phyloP scores from a whole-genome alignment of 2,888 invertebrate genomes.

The Andrena praecox region DNA sequence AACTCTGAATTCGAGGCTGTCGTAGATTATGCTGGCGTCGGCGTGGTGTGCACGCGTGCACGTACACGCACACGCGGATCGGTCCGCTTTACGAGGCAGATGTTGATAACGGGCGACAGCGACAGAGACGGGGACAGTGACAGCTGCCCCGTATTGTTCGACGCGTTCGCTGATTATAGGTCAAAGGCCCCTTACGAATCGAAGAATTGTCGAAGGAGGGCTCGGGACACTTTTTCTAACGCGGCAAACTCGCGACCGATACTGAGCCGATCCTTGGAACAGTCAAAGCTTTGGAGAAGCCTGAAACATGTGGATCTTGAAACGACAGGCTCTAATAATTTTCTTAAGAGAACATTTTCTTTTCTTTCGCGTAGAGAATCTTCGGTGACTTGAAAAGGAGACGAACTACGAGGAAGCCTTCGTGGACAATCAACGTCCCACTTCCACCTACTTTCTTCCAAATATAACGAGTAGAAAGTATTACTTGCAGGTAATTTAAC shows the following conservation, averaged over 20 bases:
- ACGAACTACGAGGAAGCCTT: too few relatives aligned
- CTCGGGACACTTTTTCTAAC: slow-evolving; percentile 22
- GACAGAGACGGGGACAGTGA: slow-evolving; percentile 73
- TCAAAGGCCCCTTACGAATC: slow-evolving; percentile 76
- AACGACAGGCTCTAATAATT: too few relatives aligned
- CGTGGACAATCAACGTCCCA: too few relatives aligned
- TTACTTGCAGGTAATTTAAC: neutral
- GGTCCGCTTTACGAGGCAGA: slow-evolving; percentile 78
- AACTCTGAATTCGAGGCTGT: slow-evolving; percentile 72
- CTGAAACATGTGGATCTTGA: too few relatives aligned
- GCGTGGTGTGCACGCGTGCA: slow-evolving; percentile 42
- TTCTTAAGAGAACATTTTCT: too few relatives aligned
- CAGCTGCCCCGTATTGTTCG: slow-evolving; percentile 79
- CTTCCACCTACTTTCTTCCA: too few relatives aligned
- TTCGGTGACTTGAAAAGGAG: too few relatives aligned
- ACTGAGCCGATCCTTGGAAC: too few relatives aligned
- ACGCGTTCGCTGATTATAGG: slow-evolving; percentile 75
- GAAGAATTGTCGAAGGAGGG: slow-evolving; percentile 61
- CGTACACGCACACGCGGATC: slow-evolving; percentile 55
- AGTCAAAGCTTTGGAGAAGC: too few relatives aligned
- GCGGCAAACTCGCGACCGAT: too few relatives aligned
- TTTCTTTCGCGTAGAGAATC: too few relatives aligned
- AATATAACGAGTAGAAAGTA: neutral
- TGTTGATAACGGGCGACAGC: slow-evolving; percentile 78
- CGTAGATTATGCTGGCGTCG: slow-evolving; percentile 68